These are phyloP conservation scores for Drosophila pegasa DNA, from an alignment of 2,888 invertebrate genomes.

Conservation along the genomic window DNA sequence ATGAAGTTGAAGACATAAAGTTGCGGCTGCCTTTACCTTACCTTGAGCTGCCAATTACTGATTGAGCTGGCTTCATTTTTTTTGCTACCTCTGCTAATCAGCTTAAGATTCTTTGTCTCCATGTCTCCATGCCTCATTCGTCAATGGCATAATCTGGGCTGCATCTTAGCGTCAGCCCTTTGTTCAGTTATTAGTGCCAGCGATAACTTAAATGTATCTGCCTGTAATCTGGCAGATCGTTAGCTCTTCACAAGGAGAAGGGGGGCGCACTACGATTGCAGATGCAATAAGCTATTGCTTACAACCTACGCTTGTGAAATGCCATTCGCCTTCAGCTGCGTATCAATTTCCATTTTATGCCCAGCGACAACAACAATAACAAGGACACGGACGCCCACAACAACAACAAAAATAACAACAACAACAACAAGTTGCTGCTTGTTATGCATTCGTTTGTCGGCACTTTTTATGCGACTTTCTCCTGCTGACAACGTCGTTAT, in stretches of 20 bases:
- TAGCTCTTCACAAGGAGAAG: constrained; percentile 13
- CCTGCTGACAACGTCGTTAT: constrained; percentile 78
- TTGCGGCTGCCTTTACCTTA: not conserved
- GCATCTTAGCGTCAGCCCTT: constrained; percentile 7
- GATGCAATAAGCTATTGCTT: constrained; percentile 43
- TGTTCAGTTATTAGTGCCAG: constrained; percentile 10
- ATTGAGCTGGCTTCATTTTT: not conserved
- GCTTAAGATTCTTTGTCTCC: not conserved
- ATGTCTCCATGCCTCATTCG: not conserved
- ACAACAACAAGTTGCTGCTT: constrained; percentile 46
- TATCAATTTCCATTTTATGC: constrained; percentile 59
- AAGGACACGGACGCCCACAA: constrained; percentile 5
- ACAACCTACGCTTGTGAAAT: constrained; percentile 34
- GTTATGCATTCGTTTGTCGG: constrained; percentile 77
- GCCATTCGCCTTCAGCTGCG: constrained; percentile 32
- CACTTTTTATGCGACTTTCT: constrained; percentile 71
- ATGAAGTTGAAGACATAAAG: not conserved
- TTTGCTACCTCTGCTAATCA: not conserved
- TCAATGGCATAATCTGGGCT: constrained; percentile 19
- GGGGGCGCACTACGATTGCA: not conserved
- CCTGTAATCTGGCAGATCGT: constrained; percentile 31
- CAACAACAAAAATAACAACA: constrained; percentile 6
- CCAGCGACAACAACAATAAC: constrained; percentile 31
- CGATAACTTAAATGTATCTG: constrained; percentile 22
- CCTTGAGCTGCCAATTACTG: constrained; percentile 1